Evolutionary conservation across 1,140 invertebrate genomes (phyloP).

Genomic region (Macrotrachela quadricornifera): DNA sequence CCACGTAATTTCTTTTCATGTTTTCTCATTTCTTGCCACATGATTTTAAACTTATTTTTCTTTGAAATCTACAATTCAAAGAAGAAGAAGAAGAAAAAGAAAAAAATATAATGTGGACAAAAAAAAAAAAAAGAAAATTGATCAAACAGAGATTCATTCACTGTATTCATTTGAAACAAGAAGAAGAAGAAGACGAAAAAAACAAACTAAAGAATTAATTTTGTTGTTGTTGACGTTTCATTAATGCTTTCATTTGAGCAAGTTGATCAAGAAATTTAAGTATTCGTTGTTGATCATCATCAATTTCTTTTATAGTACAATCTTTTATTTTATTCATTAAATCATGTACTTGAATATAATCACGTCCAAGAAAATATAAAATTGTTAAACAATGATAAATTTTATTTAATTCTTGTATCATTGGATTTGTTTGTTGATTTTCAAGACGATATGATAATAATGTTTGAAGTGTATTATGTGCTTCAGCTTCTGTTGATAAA

Average conservation of each 20-base stretch:
- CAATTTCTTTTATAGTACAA: not conserved
- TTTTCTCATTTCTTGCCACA: slow-evolving; percentile 97
- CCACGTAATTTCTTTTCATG: slow-evolving; percentile 85
- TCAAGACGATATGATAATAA: not conserved
- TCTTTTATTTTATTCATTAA: not conserved
- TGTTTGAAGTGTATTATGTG: not conserved
- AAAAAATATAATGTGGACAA: no score
- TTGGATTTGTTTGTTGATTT: not conserved
- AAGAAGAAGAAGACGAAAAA: no score
- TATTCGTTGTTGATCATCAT: no score
- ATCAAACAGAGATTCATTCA: no score
- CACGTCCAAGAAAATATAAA: slow-evolving; percentile 1
- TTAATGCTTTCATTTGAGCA: no score
- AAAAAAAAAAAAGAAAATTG: no score
- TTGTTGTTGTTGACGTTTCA: no score
- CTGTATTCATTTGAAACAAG: no score
- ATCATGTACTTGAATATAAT: slow-evolving; percentile 4
- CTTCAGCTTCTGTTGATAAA: slow-evolving; percentile 7
- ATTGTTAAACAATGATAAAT: slow-evolving; percentile 7
- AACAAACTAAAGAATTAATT: no score
- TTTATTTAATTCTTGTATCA: not conserved
- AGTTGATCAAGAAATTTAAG: no score
- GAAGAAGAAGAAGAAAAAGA: no score
- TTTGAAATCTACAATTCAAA: no score
- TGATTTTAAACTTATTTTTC: slow-evolving; percentile 29